A percentile compares a stretch with the other conserved stretches of the same genome.
phyloP scores from a whole-genome alignment of 2,113 vertebrate species.

The Triplophysa tibetana region DNA sequence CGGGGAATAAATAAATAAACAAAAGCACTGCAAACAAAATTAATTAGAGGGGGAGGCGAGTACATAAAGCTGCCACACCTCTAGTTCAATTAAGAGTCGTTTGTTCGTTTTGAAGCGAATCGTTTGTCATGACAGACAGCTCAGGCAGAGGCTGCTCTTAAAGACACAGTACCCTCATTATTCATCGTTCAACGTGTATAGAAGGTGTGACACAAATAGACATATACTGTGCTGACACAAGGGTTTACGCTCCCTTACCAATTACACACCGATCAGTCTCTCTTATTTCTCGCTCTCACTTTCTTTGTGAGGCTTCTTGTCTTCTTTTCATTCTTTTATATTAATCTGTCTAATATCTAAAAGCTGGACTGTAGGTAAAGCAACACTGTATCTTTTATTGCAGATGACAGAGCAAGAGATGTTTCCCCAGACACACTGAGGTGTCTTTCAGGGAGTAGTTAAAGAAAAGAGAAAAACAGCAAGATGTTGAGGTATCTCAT shows the following conservation, averaged over 20 bases:
- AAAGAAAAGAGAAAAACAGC: background rate
- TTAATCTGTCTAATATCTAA: constrained; percentile 1
- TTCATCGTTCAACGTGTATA: background rate
- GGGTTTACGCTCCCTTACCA: background rate
- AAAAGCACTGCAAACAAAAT: constrained; percentile 45
- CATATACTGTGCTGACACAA: background rate
- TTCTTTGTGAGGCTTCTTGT: background rate
- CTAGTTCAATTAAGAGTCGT: constrained; percentile 42
- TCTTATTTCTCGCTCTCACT: background rate
- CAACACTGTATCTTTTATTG: constrained; percentile 34
- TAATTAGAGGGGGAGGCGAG: constrained; percentile 23
- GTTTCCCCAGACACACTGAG: constrained; percentile 36
- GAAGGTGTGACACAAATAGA: background rate
- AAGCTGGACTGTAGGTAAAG: constrained; percentile 25
- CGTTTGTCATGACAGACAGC: constrained; percentile 35
- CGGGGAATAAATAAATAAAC: constrained; percentile 40
- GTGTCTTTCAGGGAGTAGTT: constrained; percentile 35
- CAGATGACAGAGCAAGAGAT: constrained; percentile 43
- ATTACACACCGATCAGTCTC: constrained; percentile 2
- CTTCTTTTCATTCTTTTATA: constrained; percentile 14
- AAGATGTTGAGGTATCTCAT: too few relatives aligned
- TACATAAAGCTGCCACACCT: constrained; percentile 40
- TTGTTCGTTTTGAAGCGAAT: constrained; percentile 41
- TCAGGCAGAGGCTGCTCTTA: constrained; percentile 34
- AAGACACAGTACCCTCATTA: constrained; percentile 1